Conservation (phyloP, 1,140 invertebrate genomes). For the Pseudachorutes palmiensis region DNA sequence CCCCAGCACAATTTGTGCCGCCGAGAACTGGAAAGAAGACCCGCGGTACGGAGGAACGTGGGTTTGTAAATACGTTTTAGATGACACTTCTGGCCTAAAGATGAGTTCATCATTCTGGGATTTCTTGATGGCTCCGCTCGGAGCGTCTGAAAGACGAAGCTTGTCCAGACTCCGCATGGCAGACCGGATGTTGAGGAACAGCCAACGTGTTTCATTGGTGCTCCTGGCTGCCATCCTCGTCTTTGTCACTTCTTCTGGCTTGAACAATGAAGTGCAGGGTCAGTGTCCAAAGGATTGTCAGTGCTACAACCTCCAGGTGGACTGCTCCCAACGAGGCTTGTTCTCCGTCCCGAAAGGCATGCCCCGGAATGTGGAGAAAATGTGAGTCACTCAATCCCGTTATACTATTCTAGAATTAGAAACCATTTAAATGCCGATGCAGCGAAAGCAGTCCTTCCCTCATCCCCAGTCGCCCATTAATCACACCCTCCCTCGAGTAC, state of each 20-base stretch:
- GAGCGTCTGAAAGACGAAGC: background rate
- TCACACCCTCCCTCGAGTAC: background rate
- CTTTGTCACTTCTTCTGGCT: constrained; percentile 34
- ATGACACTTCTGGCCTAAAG: background rate
- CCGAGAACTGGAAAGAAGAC: background rate
- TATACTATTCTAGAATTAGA: constrained; percentile 23
- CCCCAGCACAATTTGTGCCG: background rate
- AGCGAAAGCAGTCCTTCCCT: constrained; percentile 2
- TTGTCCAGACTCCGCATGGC: constrained; percentile 26
- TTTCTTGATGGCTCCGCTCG: background rate
- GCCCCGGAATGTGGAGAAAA: constrained; percentile 63
- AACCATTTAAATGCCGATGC: constrained; percentile 23
- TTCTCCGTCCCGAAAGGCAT: constrained; percentile 67
- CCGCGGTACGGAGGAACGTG: background rate
- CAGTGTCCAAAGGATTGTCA: constrained; percentile 69
- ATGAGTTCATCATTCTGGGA: constrained; percentile 2
- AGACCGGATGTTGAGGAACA: constrained; percentile 33
- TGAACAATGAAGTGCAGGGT: constrained; percentile 38
- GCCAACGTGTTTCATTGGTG: constrained; percentile 35
- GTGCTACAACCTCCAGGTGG: constrained; percentile 64
- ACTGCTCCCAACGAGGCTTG: constrained; percentile 70
- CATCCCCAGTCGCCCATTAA: background rate
- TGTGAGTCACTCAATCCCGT: constrained; percentile 58
- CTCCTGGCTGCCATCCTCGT: constrained; percentile 36
- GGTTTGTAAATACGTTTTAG: constrained; percentile 1